Evolutionary conservation across 2,888 invertebrate genomes (phyloP), one percentile per base, ranked within the genome.

Genomic region (Lysandra coridon): DNA sequence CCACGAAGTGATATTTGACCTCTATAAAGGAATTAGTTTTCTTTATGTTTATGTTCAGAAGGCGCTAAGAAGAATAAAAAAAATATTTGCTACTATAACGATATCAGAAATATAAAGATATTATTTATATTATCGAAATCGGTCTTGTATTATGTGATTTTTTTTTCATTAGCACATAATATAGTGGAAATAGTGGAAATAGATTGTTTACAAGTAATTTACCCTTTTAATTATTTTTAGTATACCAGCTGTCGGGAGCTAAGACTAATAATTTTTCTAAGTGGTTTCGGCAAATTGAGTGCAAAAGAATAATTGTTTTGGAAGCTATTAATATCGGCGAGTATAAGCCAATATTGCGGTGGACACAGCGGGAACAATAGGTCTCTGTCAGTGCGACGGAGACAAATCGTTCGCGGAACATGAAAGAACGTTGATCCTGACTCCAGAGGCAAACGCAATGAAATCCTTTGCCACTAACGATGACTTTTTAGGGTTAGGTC

Each of bases 311-410:
- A 86, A 85, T 87, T 81, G 83, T 87, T 87, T 87, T 86, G 83
- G 85, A 86, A 84, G 83, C 87, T 87, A 88, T 90, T 90, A 88
- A 88, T 88, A 87, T 84, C 83, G 85, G 82, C 82, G 85, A 57
- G 53, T 12, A 88, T 88, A 88, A 88, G 87, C 90, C 89, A 89
- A 92, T 91, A 91, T 89, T 89, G 90, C 84, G 87, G 89, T 88
- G 89, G 90, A 88, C 90, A 87, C 85, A 85, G 83, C 37, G 37
- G 83, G 81, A 89, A 92, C 91, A 92, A 92, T 92, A 88, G 88
- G 87, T 91, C 90, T 89, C 88, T 89, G 92, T 91, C 92, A 88
- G 85, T 75, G 80, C 82, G 89, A 89, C 89, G 85, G 86, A 90
- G 93, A 92, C 88, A 92, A 92, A 92, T 92, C 88, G 90, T 88